Conservation (phyloP, 2,888 invertebrate species). For the Anoplius nigerrimus region DNA sequence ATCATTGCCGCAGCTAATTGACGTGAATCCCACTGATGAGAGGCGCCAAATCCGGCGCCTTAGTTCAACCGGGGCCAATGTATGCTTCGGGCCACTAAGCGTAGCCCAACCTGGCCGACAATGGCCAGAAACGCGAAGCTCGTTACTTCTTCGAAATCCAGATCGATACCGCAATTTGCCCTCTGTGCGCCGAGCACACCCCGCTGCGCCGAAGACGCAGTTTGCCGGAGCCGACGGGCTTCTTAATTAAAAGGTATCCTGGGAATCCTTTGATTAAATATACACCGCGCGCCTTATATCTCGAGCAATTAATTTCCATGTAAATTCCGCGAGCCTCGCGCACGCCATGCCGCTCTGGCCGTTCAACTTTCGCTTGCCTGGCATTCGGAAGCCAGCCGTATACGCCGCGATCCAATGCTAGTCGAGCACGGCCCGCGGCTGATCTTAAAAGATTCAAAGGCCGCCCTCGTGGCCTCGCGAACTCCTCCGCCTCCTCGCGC, state of each 20-base stretch:
- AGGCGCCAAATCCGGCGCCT: slow-evolving; percentile 6
- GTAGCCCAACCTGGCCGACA: not conserved
- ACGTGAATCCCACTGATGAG: not conserved
- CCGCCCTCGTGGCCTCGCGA: slow-evolving; percentile 22
- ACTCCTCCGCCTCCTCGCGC: not conserved
- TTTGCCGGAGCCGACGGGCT: slow-evolving; percentile 26
- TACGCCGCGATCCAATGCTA: slow-evolving; percentile 24
- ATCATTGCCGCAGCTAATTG: slow-evolving; percentile 20
- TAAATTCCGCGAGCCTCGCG: slow-evolving; percentile 26
- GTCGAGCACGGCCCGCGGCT: not conserved
- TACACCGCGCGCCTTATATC: slow-evolving; percentile 34
- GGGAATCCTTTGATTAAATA: slow-evolving; percentile 38
- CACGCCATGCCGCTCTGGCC: slow-evolving; percentile 12
- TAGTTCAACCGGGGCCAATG: not conserved
- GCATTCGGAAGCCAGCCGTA: slow-evolving; percentile 19
- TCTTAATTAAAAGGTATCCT: slow-evolving; percentile 36
- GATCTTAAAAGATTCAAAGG: slow-evolving; percentile 40
- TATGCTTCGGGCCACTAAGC: not conserved
- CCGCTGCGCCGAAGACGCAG: no score
- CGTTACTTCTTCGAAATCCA: no score
- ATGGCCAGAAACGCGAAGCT: no score
- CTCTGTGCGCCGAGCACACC: slow-evolving; percentile 3
- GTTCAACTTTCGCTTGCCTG: slow-evolving; percentile 21
- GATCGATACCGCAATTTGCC: no score
- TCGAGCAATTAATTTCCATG: slow-evolving; percentile 35